Evolutionary conservation across 2,888 invertebrate genomes (phyloP).

Genomic region (Sphaeridia pumilis): DNA sequence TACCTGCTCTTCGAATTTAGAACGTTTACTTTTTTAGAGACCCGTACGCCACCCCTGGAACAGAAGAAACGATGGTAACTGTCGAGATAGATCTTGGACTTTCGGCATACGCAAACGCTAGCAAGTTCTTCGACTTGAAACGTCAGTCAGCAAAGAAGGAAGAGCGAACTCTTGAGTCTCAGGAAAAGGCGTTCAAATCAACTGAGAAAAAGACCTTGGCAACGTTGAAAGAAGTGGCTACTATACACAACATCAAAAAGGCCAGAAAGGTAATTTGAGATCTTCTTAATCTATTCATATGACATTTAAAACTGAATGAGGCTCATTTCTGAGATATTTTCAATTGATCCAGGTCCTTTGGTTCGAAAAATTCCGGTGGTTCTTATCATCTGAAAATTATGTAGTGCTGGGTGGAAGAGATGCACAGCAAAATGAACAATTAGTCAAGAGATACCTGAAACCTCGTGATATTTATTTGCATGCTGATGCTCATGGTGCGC

Average conservation of each 20-base stretch:
- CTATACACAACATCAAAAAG: conserved; percentile 83
- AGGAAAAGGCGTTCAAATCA: conserved; percentile 84
- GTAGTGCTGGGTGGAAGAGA: conserved; percentile 90
- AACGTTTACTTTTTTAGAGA: conserved; percentile 47
- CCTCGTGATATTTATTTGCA: conserved; percentile 88
- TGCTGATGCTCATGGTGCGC: conserved; percentile 86
- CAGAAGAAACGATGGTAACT: conserved; percentile 49
- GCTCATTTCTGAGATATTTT: too few relatives aligned
- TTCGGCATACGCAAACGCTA: conserved; percentile 86
- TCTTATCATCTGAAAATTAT: conserved; percentile 91
- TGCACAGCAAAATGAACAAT: conserved; percentile 93
- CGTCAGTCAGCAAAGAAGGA: conserved; percentile 84
- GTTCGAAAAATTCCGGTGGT: conserved; percentile 99
- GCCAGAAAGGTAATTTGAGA: conserved; percentile 70
- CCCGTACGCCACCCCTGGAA: conserved; percentile 50
- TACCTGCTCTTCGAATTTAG: too few relatives aligned
- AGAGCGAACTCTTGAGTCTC: conserved; percentile 88
- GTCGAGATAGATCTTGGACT: conserved; percentile 83
- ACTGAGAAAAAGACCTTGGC: conserved; percentile 91
- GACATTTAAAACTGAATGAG: too few relatives aligned
- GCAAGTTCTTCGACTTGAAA: conserved; percentile 82
- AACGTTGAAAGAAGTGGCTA: conserved; percentile 81
- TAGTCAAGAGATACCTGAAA: conserved; percentile 87
- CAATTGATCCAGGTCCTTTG: conserved; percentile 48
- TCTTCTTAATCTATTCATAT: not conserved